Evolutionary conservation across 1,140 invertebrate species (phyloP).

Genomic region (Drosophila kohkoa): DNA sequence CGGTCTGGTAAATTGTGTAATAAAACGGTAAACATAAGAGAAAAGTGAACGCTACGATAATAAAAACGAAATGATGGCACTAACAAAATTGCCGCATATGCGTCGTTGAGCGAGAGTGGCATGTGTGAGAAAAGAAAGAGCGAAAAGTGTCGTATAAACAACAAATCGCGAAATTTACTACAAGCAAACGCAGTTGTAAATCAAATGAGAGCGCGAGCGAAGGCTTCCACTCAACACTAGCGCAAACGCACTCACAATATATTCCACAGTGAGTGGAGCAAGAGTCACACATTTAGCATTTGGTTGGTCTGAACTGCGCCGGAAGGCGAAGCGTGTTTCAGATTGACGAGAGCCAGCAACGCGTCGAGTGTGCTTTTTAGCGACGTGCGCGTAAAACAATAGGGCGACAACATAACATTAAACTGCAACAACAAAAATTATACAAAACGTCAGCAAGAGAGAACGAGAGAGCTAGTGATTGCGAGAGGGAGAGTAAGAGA

Average conservation of each 20-base stretch:
- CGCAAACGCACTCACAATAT: conserved; percentile 53
- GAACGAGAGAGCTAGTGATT: conserved; percentile 24
- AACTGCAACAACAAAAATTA: conserved; percentile 38
- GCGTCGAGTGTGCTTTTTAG: conserved; percentile 63
- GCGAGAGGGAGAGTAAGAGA: conserved; percentile 11
- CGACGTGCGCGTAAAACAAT: conserved; percentile 71
- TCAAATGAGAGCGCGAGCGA: conserved; percentile 10
- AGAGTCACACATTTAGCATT: neutral
- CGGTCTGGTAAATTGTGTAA: conserved; percentile 32
- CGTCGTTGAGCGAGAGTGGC: conserved; percentile 10
- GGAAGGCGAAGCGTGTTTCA: conserved; percentile 63
- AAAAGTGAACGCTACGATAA: conserved; percentile 22
- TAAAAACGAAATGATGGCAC: conserved; percentile 16
- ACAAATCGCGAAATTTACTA: conserved; percentile 42
- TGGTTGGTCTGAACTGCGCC: conserved; percentile 39
- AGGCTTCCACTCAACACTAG: conserved; percentile 23
- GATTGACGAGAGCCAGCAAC: conserved; percentile 70
- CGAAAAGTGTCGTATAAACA: conserved; percentile 16
- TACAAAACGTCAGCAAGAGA: conserved; percentile 52
- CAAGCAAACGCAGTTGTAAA: conserved; percentile 49
- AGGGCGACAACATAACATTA: conserved; percentile 60
- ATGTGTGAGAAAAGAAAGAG: conserved; percentile 12
- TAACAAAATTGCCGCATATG: conserved; percentile 43
- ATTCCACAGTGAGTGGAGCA: conserved; percentile 55
- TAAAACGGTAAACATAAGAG: conserved; percentile 14